Conservation (phyloP, 2,113 vertebrate species). For the Paramisgurnus dabryanus region DNA sequence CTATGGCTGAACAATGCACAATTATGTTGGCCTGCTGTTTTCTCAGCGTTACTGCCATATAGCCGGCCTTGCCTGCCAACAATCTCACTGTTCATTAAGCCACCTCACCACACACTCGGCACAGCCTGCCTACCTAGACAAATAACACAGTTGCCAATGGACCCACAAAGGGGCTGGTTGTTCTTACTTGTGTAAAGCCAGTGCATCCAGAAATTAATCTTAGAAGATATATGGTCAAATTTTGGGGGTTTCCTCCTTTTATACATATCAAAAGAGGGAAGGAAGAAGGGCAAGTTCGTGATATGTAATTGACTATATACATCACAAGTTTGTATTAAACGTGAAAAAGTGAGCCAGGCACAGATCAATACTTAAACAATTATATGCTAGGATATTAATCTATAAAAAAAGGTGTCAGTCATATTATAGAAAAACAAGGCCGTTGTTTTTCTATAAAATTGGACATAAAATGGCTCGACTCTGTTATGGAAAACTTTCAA, state of each 20-base stretch:
- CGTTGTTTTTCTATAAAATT: neutral
- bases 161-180: constrained; percentile 25
- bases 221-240: constrained; percentile 6
- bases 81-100: constrained; percentile 63
- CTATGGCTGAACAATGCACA: constrained; percentile 78
- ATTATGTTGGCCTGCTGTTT: constrained; percentile 73
- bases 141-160: constrained; percentile 30
- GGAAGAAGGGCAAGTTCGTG: constrained; percentile 20
- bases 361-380: constrained; percentile 40
- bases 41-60: constrained; percentile 58
- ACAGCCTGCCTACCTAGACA: constrained; percentile 45
- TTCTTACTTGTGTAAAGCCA: constrained; percentile 15
- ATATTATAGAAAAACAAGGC: neutral
- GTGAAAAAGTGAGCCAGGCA: neutral
- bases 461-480: neutral
- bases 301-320: constrained; percentile 40
- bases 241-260: neutral
- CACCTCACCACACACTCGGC: constrained; percentile 58
- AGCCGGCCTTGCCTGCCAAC: constrained; percentile 59
- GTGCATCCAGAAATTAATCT: constrained; percentile 31
- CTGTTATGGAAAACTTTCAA: neutral
- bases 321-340: constrained; percentile 22
- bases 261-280: constrained; percentile 8
- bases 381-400: constrained; percentile 19
- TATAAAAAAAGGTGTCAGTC: neutral